Base-by-base conservation (phyloP, 1,140 invertebrate species). In the Telenomus remus region DNA sequence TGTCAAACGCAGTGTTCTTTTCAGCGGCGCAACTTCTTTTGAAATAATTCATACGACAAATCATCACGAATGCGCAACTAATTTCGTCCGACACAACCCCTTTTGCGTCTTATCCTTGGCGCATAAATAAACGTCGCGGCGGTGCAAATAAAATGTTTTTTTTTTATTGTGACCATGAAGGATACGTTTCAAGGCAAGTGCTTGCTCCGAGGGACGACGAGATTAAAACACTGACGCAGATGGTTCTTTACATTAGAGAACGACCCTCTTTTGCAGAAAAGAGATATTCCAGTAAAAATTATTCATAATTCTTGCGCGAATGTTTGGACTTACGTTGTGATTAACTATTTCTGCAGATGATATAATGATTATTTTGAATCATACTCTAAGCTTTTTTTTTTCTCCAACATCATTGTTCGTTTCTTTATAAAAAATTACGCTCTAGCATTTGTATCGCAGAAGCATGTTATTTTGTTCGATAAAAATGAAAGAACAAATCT, bases 161-260 rank as follows among this genome's bases (percentile, higher is more conserved):
- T 63, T 66, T 69, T 48, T 37, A 55, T 53, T 44, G 60, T 35
- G 60, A 65, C 65, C 73, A 19, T 65, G 54, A 66, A 70, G 50
- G 34, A 76, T 76, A 60, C 56, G 60, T 76, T 76, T 66, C 66
- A 76, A 71, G 73, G 66, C 47, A 35, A 76, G 39, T 14, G 19
- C 9, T 60, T 14, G 60, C 65, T 70, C 16, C 35, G n/a, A 60
- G 64, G 65, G 54, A 59, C n/a, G 14, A 7, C 65, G 56, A 60
- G 61, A 75, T 75, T 63, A 61, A 69, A 76, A 55, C 50, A 56
- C 33, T 63, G 56, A 68, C 51, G 57, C 57, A 74, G 46, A 68
- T 74, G 53, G 16, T 55, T 51, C 71, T 68, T 64, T 75, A 55
- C 59, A 64, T 75, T 64, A 53, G 42, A 27, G 13, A 47, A 57